phyloP scores from a whole-genome alignment of 1,140 invertebrate species.

The Asobara japonica region DNA sequence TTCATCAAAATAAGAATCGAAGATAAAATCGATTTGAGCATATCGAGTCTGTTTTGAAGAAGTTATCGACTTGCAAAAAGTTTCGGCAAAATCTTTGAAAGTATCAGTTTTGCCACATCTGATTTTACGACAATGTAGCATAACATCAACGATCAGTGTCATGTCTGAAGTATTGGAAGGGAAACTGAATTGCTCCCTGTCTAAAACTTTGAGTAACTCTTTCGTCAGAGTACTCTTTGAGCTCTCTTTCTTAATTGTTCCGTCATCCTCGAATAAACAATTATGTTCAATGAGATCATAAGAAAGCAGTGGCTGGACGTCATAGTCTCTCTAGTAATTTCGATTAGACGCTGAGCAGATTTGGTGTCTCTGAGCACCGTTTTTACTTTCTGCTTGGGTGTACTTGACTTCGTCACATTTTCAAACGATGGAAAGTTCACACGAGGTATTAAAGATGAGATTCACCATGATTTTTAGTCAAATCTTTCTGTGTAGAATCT shows the following conservation, averaged over 20 bases:
- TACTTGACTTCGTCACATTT: neutral
- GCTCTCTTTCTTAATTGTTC: neutral
- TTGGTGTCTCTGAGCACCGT: neutral
- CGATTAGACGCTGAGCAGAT: neutral
- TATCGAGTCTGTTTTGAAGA: neutral
- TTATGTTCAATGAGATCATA: neutral
- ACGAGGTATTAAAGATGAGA: neutral
- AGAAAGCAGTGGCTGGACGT: neutral
- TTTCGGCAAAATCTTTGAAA: conserved; percentile 19
- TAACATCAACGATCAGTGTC: neutral
- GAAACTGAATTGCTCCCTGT: neutral
- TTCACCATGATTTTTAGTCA: neutral
- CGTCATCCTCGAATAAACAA: neutral
- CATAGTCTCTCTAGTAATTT: conserved; percentile 6
- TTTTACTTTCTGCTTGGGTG: neutral
- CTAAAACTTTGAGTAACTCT: neutral
- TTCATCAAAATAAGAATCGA: neutral
- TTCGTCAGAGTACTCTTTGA: neutral
- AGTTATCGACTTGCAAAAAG: neutral
- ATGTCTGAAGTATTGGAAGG: neutral
- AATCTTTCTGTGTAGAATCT: neutral
- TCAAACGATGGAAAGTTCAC: neutral
- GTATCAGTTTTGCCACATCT: neutral
- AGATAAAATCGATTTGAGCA: conserved; percentile 18
- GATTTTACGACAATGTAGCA: conserved; percentile 3